Evolutionary conservation across 2,113 vertebrate species (phyloP).

Genomic region (Erythrolamprus reginae): DNA sequence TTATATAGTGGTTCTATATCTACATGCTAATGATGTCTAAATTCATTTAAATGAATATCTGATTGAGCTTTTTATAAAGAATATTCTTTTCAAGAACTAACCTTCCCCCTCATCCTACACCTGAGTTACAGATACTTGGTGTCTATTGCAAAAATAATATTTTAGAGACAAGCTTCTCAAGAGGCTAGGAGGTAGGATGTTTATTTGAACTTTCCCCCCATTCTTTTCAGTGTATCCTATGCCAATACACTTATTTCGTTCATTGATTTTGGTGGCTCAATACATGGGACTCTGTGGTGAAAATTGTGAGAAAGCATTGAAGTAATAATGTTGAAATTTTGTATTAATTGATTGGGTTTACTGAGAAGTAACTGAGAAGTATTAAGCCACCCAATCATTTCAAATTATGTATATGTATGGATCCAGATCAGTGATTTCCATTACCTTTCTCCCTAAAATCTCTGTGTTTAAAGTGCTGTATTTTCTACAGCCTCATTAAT

Average conservation of each 20-base stretch:
- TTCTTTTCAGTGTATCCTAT: neutral
- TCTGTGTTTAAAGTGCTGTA: neutral
- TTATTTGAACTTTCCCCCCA: neutral
- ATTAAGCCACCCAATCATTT: neutral
- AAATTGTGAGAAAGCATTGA: neutral
- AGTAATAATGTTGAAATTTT: neutral
- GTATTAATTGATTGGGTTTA: neutral
- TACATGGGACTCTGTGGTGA: neutral
- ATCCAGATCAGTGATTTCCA: neutral
- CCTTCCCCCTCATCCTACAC: too few relatives aligned
- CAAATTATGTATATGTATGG: neutral
- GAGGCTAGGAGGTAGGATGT: neutral
- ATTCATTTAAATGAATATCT: neutral
- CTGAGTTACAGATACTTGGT: too few relatives aligned
- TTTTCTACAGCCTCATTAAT: neutral
- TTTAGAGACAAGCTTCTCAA: neutral
- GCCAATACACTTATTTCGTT: neutral
- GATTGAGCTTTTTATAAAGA: neutral
- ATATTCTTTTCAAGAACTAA: neutral
- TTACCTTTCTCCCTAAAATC: neutral
- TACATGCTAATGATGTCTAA: neutral
- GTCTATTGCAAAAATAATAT: neutral
- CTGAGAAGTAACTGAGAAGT: neutral
- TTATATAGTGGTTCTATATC: neutral
- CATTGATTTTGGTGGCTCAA: neutral